Evolutionary conservation across 2,113 vertebrate species (phyloP).

Genomic region (Rattus rattus): DNA sequence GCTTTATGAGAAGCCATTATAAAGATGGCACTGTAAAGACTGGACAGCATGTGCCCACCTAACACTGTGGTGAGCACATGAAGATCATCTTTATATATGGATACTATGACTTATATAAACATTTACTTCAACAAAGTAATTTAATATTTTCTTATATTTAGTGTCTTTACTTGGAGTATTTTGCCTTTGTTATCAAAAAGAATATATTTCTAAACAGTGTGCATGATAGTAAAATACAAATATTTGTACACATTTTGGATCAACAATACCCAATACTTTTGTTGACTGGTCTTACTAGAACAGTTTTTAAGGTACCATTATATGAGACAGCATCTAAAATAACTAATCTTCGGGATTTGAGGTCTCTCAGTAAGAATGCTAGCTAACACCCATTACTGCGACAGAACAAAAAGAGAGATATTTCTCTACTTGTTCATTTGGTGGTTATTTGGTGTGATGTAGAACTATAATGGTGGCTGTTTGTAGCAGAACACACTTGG

Average conservation of each 20-base stretch:
- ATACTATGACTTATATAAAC: background rate
- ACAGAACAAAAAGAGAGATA: background rate
- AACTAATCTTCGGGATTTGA: background rate
- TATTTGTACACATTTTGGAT: background rate
- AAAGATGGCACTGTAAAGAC: background rate
- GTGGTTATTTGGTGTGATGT: background rate
- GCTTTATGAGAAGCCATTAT: background rate
- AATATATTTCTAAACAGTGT: background rate
- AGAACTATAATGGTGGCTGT: background rate
- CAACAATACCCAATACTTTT: background rate
- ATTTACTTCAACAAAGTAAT: background rate
- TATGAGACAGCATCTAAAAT: background rate
- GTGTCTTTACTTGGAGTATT: background rate
- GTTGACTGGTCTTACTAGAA: background rate
- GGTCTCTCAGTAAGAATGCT: background rate
- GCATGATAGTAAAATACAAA: background rate
- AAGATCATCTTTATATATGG: background rate
- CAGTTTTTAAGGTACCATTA: background rate
- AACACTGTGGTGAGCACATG: background rate
- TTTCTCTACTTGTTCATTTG: background rate
- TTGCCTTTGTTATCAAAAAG: background rate
- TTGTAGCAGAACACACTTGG: background rate
- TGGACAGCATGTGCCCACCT: background rate
- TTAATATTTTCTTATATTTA: slow-evolving; percentile 31
- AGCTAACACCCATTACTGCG: background rate